Percentiles rank a stretch among this genome's conserved stretches.
Evolutionary conservation across 2,797 vertebrate genomes (phyloP).

Genomic region (Eulemur albifrons): DNA sequence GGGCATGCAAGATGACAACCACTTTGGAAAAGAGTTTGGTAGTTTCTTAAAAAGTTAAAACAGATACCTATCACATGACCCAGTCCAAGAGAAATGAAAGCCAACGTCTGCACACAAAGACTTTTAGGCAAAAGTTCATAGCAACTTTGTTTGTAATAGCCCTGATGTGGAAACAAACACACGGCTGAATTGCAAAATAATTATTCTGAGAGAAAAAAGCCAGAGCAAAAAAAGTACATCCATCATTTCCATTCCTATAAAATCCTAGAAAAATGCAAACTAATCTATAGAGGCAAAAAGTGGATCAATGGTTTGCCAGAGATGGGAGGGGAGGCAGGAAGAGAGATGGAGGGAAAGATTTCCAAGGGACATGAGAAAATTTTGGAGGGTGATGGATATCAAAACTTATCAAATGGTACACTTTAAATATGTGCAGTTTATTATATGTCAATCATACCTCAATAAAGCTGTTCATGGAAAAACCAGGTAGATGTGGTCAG

Average conservation of each 20-base stretch:
- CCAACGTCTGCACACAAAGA: not conserved
- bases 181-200: not conserved
- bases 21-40: not conserved
- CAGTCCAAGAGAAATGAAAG: not conserved
- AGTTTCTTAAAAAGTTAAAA: not conserved
- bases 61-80: not conserved
- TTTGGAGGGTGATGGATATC: not conserved
- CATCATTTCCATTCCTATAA: not conserved
- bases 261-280: not conserved
- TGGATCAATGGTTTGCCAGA: not conserved
- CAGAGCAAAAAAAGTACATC: not conserved
- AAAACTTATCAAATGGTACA: not conserved
- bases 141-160: not conserved
- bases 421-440: not conserved
- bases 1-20: not conserved
- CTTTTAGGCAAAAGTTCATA: not conserved
- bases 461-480: constrained; percentile 30
- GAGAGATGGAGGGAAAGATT: not conserved
- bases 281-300: not conserved
- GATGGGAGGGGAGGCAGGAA: not conserved
- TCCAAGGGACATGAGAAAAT: not conserved
- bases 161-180: not conserved
- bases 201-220: not conserved
- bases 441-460: not conserved
- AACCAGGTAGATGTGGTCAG: not conserved